Conservation (phyloP, 2,797 vertebrate species). For the Xenopus petersii region DNA sequence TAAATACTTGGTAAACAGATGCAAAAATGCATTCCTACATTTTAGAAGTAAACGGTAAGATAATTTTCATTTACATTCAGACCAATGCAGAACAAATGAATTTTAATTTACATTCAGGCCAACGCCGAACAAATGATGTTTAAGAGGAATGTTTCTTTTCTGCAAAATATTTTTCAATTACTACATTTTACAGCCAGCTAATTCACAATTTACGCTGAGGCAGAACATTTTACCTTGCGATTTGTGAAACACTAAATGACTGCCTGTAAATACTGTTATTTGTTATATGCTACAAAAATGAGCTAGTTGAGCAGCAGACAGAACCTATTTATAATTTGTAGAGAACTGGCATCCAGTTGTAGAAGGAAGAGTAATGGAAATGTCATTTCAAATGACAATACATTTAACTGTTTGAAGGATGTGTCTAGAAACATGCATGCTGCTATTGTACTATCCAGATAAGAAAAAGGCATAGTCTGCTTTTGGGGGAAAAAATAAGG, state of each 20-base stretch:
- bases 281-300: slow-evolving; percentile 47
- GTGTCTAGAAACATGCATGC: slow-evolving; percentile 25
- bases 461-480: slow-evolving; percentile 30
- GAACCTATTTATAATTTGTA: slow-evolving; percentile 48
- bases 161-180: slow-evolving; percentile 48
- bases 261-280: slow-evolving; percentile 50
- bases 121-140: slow-evolving; percentile 42
- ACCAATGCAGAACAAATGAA: slow-evolving; percentile 35
- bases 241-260: slow-evolving; percentile 46
- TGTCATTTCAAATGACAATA: slow-evolving; percentile 47
- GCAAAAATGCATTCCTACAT: neutral
- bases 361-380: slow-evolving; percentile 45
- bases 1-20: neutral
- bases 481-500: slow-evolving; percentile 19
- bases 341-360: slow-evolving; percentile 45
- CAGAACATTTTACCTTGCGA: slow-evolving; percentile 47
- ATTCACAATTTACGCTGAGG: slow-evolving; percentile 47
- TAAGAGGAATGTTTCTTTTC: slow-evolving; percentile 42
- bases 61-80: slow-evolving; percentile 40
- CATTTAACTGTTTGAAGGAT: slow-evolving; percentile 50
- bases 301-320: slow-evolving; percentile 46
- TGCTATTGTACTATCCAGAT: slow-evolving; percentile 30
- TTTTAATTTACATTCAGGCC: slow-evolving; percentile 38
- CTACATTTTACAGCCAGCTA: slow-evolving; percentile 45
- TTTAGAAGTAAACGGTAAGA: slow-evolving; percentile 18